These are phyloP conservation scores for Agelaius tricolor DNA, from an alignment of 2,113 vertebrate species.

Conservation along the genomic window DNA sequence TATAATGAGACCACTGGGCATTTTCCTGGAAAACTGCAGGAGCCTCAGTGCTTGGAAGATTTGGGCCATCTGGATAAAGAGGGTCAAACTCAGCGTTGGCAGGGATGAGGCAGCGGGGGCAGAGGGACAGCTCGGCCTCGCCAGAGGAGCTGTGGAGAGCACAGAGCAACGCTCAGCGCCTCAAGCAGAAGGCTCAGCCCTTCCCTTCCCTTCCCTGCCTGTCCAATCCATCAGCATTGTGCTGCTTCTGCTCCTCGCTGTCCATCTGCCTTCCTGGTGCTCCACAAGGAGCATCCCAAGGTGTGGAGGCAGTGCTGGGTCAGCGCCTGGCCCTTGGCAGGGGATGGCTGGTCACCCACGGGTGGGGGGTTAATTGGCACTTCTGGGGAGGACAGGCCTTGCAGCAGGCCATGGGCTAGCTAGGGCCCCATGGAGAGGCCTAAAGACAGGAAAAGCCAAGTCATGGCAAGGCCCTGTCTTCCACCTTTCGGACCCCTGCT, in stretches of 20 bases:
- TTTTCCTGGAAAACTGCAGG: constrained; percentile 45
- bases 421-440: no score
- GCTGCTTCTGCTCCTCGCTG: background rate
- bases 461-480: no score
- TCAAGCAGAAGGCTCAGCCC: constrained; percentile 40
- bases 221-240: background rate
- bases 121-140: background rate
- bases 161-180: constrained; percentile 39
- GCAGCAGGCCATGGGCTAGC: no score
- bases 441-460: no score
- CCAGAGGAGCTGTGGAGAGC: constrained; percentile 45
- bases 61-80: constrained; percentile 76
- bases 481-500: no score
- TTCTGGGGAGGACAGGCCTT: background rate
- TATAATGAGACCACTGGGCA: constrained; percentile 48
- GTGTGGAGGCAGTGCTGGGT: background rate
- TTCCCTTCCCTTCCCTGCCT: constrained; percentile 32
- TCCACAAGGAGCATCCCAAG: background rate
- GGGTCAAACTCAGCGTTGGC: constrained; percentile 67
- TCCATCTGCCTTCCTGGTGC: background rate
- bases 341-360: rapidly evolving
- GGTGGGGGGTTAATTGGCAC: background rate
- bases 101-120: background rate
- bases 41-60: constrained; percentile 6
- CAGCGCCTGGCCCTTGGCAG: background rate